phyloP scores from a whole-genome alignment of 1,140 invertebrate genomes.

The Zaprionus africanus region DNA sequence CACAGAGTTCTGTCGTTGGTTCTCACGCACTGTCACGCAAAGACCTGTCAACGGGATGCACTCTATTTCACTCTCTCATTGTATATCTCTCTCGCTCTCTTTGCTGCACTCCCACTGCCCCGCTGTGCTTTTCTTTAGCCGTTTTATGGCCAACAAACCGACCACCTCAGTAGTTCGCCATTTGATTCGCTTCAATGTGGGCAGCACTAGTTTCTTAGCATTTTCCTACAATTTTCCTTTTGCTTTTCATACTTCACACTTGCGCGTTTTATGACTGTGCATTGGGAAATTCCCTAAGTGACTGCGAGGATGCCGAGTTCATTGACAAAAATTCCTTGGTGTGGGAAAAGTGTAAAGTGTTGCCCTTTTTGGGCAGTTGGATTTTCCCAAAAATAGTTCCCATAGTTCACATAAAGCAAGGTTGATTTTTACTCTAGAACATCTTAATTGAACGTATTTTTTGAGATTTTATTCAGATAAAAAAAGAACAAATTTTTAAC shows the following conservation, averaged over 20 bases:
- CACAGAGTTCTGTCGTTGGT: constrained; percentile 15
- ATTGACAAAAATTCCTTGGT: constrained; percentile 10
- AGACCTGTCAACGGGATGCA: constrained; percentile 19
- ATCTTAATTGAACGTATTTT: not conserved
- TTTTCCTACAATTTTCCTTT: constrained; percentile 16
- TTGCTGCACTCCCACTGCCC: constrained; percentile 13
- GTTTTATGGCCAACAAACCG: constrained; percentile 71
- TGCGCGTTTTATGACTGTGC: constrained; percentile 2
- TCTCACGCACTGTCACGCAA: constrained; percentile 56
- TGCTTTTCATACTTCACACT: constrained; percentile 17
- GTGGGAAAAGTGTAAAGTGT: constrained; percentile 16
- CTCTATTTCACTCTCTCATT: not conserved
- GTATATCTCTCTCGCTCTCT: not conserved
- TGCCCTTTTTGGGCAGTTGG: not conserved
- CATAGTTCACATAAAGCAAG: not conserved
- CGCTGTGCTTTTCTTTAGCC: constrained; percentile 18
- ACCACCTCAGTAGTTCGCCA: constrained; percentile 72
- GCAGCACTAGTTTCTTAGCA: constrained; percentile 23
- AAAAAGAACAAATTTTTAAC: no score
- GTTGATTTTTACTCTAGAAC: not conserved
- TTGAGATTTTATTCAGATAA: not conserved
- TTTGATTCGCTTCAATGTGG: constrained; percentile 31
- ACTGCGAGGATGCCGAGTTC: not conserved
- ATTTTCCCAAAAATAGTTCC: constrained; percentile 16
- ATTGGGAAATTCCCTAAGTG: not conserved